phyloP scores from a whole-genome alignment of 2,888 invertebrate species.

The Nezara viridula region DNA sequence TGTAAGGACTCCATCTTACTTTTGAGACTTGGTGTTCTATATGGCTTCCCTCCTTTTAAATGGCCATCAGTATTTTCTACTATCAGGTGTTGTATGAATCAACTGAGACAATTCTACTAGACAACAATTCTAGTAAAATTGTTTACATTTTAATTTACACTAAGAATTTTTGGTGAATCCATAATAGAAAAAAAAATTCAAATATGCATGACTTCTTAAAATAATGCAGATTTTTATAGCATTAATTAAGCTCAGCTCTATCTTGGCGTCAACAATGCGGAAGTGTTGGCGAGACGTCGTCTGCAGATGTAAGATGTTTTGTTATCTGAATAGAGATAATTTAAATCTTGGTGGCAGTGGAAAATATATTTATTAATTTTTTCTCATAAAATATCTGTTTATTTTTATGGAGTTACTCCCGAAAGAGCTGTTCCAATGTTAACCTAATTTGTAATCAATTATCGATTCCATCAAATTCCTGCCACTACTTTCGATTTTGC shows the following conservation, averaged over 20 bases:
- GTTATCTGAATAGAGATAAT: neutral
- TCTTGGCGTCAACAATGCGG: neutral
- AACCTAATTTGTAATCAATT: no score
- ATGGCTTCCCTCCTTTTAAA: neutral
- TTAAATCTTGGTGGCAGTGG: neutral
- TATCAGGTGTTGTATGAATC: no score
- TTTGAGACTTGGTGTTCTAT: neutral
- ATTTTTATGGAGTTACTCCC: no score
- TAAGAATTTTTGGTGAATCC: no score
- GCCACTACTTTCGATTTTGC: no score
- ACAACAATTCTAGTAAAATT: no score
- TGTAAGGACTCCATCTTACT: neutral
- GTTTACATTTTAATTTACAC: no score
- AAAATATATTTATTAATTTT: neutral
- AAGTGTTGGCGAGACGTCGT: slow-evolving; percentile 9
- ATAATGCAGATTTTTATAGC: neutral
- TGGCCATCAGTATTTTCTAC: no score
- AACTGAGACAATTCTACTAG: no score
- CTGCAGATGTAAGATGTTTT: slow-evolving; percentile 16
- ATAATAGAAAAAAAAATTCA: neutral
- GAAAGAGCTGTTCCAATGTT: no score
- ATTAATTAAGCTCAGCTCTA: neutral
- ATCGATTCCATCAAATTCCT: no score
- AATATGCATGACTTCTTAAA: neutral
- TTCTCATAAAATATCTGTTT: neutral